Base-by-base conservation (phyloP, 1,140 invertebrate species). In the Ctenoplectra terminalis region DNA sequence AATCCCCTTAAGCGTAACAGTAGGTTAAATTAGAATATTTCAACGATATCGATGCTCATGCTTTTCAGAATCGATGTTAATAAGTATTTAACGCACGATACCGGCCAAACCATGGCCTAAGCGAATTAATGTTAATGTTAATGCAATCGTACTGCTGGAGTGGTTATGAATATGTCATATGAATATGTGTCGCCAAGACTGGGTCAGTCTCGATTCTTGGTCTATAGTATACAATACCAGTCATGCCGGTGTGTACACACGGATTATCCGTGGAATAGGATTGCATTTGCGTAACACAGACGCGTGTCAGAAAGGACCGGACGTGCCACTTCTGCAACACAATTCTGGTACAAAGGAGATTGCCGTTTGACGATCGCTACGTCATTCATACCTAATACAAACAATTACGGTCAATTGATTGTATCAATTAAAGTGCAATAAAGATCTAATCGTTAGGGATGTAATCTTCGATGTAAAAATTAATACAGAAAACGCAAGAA, bases 81-180 rank as follows among this genome's bases (percentile, higher is more conserved):
- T 76, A 31, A 48, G 20, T 58, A 50, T 77, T 77, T 58, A 77
- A 77, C 50, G 46, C 17, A 26, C 17, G 61, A 54, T 67, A 67
- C 61, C 20, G 11, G 50, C 6, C 31, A 20, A 11, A 56, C 17
- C 50, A 8, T 4, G 50, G 46, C 8, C 11, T 4, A 4, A 11
- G 17, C 23, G 54, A 64, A 63, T 75, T 54, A 75, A 81, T 75
- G 72, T 75, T 54, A 75, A 81, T 75, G 72, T 86, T 86, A 86
- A 84, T 69, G 40, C 81, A 48, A 79, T 63, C 60, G 31, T 73
- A 34, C 73, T 86, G 86, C 85, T 82, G 74, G 81, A 69, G 43
- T 70, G 77, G 56, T 87, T 87, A 87, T n/a, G n/a, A n/a, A n/a
- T n/a, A n/a, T n/a, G n/a, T 83, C 85, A 87, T 87, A 86, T 86